Evolutionary conservation across 1,140 invertebrate species (phyloP).

Genomic region (Scaptomyza graminum): DNA sequence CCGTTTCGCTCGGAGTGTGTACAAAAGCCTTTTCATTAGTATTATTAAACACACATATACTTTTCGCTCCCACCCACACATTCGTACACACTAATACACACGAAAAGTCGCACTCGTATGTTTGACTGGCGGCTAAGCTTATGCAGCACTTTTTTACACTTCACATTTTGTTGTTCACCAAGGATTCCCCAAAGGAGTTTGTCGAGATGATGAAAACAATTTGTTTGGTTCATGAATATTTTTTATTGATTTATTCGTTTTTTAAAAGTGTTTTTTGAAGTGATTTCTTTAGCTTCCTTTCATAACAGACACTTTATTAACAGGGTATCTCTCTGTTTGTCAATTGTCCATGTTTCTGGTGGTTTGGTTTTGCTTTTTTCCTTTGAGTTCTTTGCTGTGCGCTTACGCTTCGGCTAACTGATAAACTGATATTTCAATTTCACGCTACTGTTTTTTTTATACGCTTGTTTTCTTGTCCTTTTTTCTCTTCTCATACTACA

Average conservation of each 20-base stretch:
- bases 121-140: conserved; percentile 41
- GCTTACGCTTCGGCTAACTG: conserved; percentile 62
- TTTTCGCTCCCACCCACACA: background rate
- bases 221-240: too few species aligned
- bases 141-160: conserved; percentile 50
- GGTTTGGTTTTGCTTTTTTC: conserved; percentile 16
- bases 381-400: conserved; percentile 38
- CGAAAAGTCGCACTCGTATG: conserved; percentile 25
- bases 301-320: background rate
- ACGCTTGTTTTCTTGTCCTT: conserved; percentile 14
- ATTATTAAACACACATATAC: conserved; percentile 46
- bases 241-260: too few species aligned
- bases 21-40: conserved; percentile 65
- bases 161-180: conserved; percentile 6
- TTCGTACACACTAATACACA: conserved; percentile 39
- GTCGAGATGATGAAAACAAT: background rate
- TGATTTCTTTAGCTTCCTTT: too few species aligned
- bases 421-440: conserved; percentile 82
- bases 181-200: background rate
- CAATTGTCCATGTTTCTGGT: background rate
- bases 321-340: conserved; percentile 10
- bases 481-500: background rate
- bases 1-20: conserved; percentile 15
- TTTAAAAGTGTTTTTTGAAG: too few species aligned
- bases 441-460: conserved; percentile 63